phyloP scores from a whole-genome alignment of 1,140 invertebrate species.

The Hylaeus volcanicus region DNA sequence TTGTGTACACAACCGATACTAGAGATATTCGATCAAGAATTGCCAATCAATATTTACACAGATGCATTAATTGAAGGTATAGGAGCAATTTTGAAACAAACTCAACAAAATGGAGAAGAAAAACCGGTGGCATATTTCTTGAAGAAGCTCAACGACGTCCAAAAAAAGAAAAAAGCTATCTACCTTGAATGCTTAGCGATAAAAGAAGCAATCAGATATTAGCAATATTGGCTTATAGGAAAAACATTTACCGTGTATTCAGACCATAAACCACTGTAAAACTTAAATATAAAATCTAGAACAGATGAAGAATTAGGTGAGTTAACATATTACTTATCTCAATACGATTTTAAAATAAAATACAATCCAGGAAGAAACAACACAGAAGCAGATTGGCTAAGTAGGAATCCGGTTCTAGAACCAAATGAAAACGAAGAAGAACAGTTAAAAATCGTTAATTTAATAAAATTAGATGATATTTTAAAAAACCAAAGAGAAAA shows the following conservation, averaged over 20 bases:
- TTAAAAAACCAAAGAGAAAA: constrained; percentile 11
- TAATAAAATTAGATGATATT: constrained; percentile 23
- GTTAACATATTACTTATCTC: constrained; percentile 28
- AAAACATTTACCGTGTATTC: constrained; percentile 21
- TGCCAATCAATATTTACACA: constrained; percentile 25
- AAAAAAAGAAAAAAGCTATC: constrained; percentile 19
- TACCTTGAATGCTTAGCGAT: constrained; percentile 39
- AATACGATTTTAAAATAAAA: constrained; percentile 25
- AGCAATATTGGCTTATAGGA: constrained; percentile 32
- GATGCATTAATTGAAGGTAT: constrained; percentile 10
- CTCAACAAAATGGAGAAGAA: constrained; percentile 9
- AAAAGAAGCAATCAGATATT: constrained; percentile 32
- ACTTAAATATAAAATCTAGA: constrained; percentile 21
- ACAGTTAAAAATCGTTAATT: constrained; percentile 15
- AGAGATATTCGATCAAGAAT: constrained; percentile 18
- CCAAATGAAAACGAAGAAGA: constrained; percentile 8
- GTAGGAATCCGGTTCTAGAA: constrained; percentile 44
- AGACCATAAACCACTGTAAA: constrained; percentile 39
- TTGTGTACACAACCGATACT: constrained; percentile 30
- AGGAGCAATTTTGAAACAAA: constrained; percentile 35
- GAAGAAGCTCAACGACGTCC: constrained; percentile 20
- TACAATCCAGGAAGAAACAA: constrained; percentile 15
- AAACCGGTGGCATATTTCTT: constrained; percentile 27
- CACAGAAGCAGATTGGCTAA: constrained; percentile 49
- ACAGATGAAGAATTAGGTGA: constrained; percentile 41